Percentiles rank a stretch among this genome's conserved stretches.
phyloP scores from a whole-genome alignment of 1,140 invertebrate genomes.

The Ceratina australensis region DNA sequence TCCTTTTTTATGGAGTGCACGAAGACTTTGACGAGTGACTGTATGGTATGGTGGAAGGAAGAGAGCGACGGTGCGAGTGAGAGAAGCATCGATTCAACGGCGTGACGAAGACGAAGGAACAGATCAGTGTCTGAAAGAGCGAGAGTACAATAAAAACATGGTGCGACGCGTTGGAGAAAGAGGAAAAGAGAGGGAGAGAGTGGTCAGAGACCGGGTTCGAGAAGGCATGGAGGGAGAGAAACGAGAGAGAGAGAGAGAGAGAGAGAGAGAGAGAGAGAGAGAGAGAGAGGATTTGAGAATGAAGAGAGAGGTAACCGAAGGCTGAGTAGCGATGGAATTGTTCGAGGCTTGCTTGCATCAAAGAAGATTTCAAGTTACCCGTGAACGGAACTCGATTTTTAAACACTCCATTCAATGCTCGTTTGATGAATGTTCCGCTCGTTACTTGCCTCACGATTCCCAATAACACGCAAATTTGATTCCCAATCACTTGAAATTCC shows the following conservation, averaged over 20 bases:
- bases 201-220: constrained; percentile 17
- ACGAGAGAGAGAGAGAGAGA: constrained; percentile 16
- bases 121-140: constrained; percentile 46
- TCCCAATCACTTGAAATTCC: no score
- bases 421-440: no score
- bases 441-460: no score
- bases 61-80: neutral
- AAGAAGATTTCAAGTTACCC: no score
- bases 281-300: neutral
- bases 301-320: constrained; percentile 38
- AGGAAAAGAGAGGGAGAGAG: constrained; percentile 23
- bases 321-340: neutral
- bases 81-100: neutral
- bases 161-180: constrained; percentile 10
- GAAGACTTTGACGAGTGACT: no score
- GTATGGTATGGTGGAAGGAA: neutral
- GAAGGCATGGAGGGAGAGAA: constrained; percentile 25
- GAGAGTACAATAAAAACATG: constrained; percentile 53
- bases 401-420: no score
- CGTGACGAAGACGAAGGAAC: constrained; percentile 36
- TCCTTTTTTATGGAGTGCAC: no score
- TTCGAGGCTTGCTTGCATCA: no score
- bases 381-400: no score
- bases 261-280: constrained; percentile 36
- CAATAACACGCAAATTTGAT: no score